phyloP scores from a whole-genome alignment of 2,797 vertebrate species.

The Pseudopleuronectes americanus region DNA sequence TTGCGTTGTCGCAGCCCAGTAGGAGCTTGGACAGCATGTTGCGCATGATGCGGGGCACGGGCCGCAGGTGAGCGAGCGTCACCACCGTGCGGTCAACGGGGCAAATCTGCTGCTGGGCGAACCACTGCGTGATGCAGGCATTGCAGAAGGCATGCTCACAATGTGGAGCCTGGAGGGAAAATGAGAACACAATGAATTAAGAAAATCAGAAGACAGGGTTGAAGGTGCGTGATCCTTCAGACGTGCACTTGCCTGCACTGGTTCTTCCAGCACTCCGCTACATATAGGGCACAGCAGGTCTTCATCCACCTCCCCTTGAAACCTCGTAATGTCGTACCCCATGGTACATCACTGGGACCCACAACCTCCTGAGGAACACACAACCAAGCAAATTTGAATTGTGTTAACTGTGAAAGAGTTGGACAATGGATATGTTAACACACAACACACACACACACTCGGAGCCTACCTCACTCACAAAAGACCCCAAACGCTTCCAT shows the following conservation, averaged over 20 bases:
- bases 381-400: neutral
- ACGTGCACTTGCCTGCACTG: slow-evolving; percentile 88
- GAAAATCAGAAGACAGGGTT: neutral
- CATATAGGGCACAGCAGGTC: slow-evolving; percentile 99
- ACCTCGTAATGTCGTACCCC: slow-evolving; percentile 98
- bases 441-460: neutral
- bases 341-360: slow-evolving; percentile 93
- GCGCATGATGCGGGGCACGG: slow-evolving; percentile 98
- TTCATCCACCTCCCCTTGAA: slow-evolving; percentile 99
- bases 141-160: slow-evolving; percentile 99
- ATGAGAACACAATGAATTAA: neutral
- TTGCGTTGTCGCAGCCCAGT: slow-evolving; percentile 96
- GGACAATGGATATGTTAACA: neutral
- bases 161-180: slow-evolving; percentile 89
- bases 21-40: slow-evolving; percentile 99
- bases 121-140: slow-evolving; percentile 99
- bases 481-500: slow-evolving; percentile 72
- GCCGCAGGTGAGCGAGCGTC: slow-evolving; percentile 96
- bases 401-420: too few species aligned
- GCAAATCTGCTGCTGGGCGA: slow-evolving; percentile 98
- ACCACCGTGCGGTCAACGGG: slow-evolving; percentile 98
- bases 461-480: slow-evolving; percentile 77
- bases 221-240: neutral
- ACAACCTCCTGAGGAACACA: slow-evolving; percentile 66
- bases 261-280: slow-evolving; percentile 98